phyloP scores from a whole-genome alignment of 2,797 vertebrate genomes.

The Acanthornis magna region DNA sequence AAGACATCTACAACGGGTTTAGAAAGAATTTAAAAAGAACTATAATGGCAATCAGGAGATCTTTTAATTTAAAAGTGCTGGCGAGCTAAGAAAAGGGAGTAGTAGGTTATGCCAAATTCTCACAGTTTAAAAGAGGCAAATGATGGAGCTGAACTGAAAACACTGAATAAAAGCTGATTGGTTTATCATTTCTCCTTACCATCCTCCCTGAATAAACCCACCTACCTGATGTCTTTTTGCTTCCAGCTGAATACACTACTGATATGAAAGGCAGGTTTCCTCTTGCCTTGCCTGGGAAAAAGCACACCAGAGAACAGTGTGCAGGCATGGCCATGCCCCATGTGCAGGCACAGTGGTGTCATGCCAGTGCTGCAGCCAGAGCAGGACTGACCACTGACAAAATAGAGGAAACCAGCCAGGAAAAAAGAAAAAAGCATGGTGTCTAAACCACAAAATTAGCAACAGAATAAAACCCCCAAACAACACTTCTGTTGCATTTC shows the following conservation, averaged over 20 bases:
- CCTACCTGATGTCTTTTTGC: background rate
- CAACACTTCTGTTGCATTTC: background rate
- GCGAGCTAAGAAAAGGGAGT: background rate
- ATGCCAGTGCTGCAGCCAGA: background rate
- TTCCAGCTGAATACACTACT: background rate
- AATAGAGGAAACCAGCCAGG: background rate
- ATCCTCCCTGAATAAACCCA: background rate
- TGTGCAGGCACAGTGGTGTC: rapidly evolving
- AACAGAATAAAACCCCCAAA: background rate
- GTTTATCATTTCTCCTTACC: background rate
- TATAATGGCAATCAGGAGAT: background rate
- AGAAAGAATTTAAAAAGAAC: background rate
- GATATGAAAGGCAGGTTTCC: background rate
- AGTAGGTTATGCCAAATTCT: background rate
- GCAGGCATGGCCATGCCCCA: background rate
- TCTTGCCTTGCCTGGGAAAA: background rate
- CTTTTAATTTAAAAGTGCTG: background rate
- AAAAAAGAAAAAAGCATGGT: background rate
- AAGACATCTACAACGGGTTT: background rate
- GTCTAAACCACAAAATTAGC: background rate
- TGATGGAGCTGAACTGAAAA: background rate
- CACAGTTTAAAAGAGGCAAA: background rate
- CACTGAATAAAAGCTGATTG: background rate
- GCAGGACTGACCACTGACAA: background rate
- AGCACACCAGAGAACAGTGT: background rate